Conservation (phyloP, 2,888 invertebrate genomes). For the Eilema caniola region DNA sequence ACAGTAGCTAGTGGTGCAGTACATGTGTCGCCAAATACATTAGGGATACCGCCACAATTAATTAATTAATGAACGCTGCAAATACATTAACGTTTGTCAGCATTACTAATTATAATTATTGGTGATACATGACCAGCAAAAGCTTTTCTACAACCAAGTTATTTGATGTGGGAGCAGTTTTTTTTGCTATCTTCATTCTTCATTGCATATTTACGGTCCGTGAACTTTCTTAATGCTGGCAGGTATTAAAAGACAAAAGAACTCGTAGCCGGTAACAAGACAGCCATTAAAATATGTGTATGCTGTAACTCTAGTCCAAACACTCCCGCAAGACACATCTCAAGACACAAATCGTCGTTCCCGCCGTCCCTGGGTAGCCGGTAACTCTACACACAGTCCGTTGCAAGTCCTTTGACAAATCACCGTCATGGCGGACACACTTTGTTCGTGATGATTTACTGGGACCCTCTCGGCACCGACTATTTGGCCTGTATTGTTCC, state of each 20-base stretch:
- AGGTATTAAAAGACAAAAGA: neutral
- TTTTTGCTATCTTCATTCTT: no score
- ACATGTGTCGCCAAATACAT: neutral
- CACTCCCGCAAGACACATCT: conserved; percentile 7
- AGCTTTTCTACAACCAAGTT: neutral
- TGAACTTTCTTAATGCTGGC: no score
- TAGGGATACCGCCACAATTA: neutral
- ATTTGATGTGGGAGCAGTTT: no score
- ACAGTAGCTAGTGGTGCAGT: neutral
- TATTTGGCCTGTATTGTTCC: conserved; percentile 55
- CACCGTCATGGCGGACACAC: conserved; percentile 53
- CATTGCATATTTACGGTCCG: no score
- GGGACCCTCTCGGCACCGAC: conserved; percentile 46
- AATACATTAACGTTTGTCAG: neutral
- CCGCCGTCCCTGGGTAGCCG: conserved; percentile 14
- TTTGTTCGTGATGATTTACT: conserved; percentile 59
- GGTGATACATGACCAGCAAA: neutral
- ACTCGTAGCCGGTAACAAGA: neutral
- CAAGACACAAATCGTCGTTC: conserved; percentile 16
- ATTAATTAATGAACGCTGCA: neutral
- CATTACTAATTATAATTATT: neutral
- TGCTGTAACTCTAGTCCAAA: neutral
- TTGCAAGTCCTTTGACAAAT: conserved; percentile 55
- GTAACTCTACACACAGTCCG: conserved; percentile 40
- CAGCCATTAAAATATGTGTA: neutral